These are phyloP conservation scores for Sebastes glaucus DNA, from an alignment of 2,797 vertebrate genomes.

Conservation along the genomic window DNA sequence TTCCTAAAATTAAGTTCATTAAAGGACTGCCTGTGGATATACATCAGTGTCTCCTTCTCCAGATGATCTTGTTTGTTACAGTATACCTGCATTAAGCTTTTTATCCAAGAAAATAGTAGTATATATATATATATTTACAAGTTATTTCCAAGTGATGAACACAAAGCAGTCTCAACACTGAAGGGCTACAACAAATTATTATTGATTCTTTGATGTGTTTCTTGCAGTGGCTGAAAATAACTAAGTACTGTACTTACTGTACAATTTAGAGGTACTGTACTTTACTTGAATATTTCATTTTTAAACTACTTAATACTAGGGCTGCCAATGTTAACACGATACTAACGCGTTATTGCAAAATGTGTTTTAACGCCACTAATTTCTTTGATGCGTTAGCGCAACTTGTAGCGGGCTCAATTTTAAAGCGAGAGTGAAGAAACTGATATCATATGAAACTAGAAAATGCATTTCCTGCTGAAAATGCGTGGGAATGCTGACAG, in stretches of 20 bases:
- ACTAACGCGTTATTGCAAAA: too few species aligned
- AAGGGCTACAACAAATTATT: background rate
- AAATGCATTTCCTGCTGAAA: too few species aligned
- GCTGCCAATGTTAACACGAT: too few species aligned
- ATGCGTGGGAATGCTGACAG: too few species aligned
- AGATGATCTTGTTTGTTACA: slow-evolving; percentile 42
- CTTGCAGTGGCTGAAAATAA: background rate
- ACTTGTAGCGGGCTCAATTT: too few species aligned
- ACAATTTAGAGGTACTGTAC: background rate
- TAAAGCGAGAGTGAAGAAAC: too few species aligned
- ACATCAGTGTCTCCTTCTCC: slow-evolving; percentile 55
- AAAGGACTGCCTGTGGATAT: slow-evolving; percentile 57
- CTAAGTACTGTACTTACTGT: background rate
- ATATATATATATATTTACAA: background rate
- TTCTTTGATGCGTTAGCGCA: too few species aligned
- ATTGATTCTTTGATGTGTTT: background rate
- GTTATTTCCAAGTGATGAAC: background rate
- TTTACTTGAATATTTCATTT: background rate
- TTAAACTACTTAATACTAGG: background rate
- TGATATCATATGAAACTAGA: too few species aligned
- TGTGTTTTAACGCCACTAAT: too few species aligned
- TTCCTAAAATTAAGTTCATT: slow-evolving; percentile 70
- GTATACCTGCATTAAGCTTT: background rate
- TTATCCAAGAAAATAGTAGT: background rate
- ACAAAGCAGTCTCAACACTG: background rate